Conservation (phyloP, 2,113 vertebrate species). For the Tetrao urogallus region DNA sequence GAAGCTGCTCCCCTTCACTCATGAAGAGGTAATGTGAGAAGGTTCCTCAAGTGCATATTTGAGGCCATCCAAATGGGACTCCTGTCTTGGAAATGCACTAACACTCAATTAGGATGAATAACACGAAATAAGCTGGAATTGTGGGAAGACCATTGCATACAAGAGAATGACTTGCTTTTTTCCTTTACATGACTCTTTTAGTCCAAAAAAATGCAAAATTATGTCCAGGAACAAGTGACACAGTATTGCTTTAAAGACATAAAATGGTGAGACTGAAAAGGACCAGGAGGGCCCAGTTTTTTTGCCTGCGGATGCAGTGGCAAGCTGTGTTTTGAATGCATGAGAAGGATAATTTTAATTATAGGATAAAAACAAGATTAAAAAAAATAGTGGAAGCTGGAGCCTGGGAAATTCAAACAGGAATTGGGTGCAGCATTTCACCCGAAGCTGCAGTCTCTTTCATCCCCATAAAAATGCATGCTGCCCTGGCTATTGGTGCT, state of each 20-base stretch:
- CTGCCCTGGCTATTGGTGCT: not conserved
- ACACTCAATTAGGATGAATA: not conserved
- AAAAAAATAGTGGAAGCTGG: not conserved
- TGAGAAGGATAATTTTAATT: not conserved
- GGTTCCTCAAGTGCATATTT: not conserved
- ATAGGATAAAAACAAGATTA: not conserved
- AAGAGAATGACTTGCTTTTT: not conserved
- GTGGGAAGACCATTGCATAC: not conserved
- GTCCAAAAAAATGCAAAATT: not conserved
- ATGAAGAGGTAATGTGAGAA: not conserved
- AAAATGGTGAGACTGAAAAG: not conserved
- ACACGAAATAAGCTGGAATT: not conserved
- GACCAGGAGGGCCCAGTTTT: not conserved
- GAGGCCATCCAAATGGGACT: not conserved
- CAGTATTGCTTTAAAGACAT: not conserved
- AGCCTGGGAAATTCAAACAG: not conserved
- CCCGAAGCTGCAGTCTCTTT: not conserved
- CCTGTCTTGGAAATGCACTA: not conserved
- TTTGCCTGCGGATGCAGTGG: not conserved
- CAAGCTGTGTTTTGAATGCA: not conserved
- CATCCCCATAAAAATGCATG: not conserved
- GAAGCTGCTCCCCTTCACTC: fast-evolving
- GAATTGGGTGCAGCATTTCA: not conserved
- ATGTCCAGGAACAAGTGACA: not conserved
- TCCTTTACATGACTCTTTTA: not conserved